These are phyloP conservation scores for Drosophila paranaensis DNA, from an alignment of 2,888 invertebrate genomes.

Conservation along the genomic window DNA sequence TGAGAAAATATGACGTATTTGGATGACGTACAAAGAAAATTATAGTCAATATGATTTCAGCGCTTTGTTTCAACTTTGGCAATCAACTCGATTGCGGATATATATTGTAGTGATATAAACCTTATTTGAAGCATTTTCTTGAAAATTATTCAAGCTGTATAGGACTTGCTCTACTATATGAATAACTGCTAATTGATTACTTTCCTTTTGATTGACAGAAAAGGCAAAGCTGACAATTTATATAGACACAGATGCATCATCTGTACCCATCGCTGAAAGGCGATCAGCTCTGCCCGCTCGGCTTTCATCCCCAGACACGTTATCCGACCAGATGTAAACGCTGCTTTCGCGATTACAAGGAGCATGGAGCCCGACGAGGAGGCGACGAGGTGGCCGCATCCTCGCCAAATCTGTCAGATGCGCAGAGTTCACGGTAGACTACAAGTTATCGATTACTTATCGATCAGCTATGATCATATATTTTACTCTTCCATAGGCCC, in stretches of 20 bases:
- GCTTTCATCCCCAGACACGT: constrained; percentile 97
- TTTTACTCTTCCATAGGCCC: constrained; percentile 60
- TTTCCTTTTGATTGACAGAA: constrained; percentile 39
- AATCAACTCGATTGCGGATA: constrained; percentile 2
- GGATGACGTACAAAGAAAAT: neutral
- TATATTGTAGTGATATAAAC: constrained; percentile 2
- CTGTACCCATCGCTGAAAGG: constrained; percentile 88
- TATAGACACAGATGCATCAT: constrained; percentile 84
- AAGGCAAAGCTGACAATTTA: constrained; percentile 67
- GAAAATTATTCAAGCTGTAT: neutral
- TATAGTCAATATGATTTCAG: neutral
- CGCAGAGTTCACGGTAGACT: constrained; percentile 86
- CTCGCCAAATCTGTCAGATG: constrained; percentile 91
- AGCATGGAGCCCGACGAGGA: constrained; percentile 91
- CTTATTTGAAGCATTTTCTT: neutral
- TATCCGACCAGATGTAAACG: constrained; percentile 97
- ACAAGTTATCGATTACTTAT: neutral
- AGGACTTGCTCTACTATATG: neutral
- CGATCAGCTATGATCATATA: neutral
- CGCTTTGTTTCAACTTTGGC: neutral
- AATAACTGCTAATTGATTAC: neutral
- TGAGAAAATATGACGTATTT: constrained; percentile 4
- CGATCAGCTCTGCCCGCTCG: constrained; percentile 95
- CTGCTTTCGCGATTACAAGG: constrained; percentile 96
- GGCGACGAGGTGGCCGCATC: constrained; percentile 91